Evolutionary conservation across 2,797 vertebrate genomes (phyloP).

Genomic region (Brachymystax lenok): DNA sequence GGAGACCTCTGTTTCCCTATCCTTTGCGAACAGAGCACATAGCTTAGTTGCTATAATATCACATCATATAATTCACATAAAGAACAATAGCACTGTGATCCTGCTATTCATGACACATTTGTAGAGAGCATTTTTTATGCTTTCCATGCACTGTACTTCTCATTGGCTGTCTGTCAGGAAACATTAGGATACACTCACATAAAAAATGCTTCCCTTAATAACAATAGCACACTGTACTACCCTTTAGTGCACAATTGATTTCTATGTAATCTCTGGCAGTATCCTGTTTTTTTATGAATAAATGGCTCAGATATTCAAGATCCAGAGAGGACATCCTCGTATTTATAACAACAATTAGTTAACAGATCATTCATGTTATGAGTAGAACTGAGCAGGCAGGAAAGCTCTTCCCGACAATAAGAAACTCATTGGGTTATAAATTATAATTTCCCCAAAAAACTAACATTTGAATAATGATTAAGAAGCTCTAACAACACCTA

Average conservation of each 20-base stretch:
- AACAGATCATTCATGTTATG: slow-evolving; percentile 30
- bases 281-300: slow-evolving; percentile 77
- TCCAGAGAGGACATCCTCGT: slow-evolving; percentile 18
- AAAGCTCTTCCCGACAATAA: slow-evolving; percentile 16
- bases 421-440: slow-evolving; percentile 11
- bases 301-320: slow-evolving; percentile 65
- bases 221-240: slow-evolving; percentile 76
- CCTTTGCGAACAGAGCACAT: slow-evolving; percentile 37
- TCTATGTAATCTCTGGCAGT: slow-evolving; percentile 65
- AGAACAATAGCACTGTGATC: slow-evolving; percentile 29
- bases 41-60: slow-evolving; percentile 30
- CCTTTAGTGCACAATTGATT: slow-evolving; percentile 67
- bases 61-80: slow-evolving; percentile 34
- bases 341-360: slow-evolving; percentile 39
- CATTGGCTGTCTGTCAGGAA: slow-evolving; percentile 64
- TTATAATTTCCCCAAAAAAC: slow-evolving; percentile 1
- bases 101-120: slow-evolving; percentile 40
- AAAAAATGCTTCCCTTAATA: slow-evolving; percentile 60
- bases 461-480: not conserved
- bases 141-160: slow-evolving; percentile 52
- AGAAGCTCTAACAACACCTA: not conserved
- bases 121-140: slow-evolving; percentile 47
- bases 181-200: slow-evolving; percentile 55
- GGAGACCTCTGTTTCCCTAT: slow-evolving; percentile 43
- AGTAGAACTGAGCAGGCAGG: slow-evolving; percentile 21